These are phyloP conservation scores for Congeria kusceri DNA, from an alignment of 2,888 invertebrate species.

Conservation along the genomic window DNA sequence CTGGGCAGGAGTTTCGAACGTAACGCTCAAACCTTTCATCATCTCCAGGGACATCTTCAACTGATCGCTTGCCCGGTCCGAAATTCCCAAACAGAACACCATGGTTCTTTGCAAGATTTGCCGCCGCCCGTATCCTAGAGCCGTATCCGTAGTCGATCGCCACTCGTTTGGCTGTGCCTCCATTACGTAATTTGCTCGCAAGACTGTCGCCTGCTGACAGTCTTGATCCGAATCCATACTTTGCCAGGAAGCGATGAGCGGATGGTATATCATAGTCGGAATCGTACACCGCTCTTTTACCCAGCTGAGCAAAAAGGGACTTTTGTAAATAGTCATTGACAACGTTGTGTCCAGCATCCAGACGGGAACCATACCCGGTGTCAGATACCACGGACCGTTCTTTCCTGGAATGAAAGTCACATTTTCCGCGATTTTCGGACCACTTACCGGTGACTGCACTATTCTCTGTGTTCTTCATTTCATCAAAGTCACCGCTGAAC, in stretches of 20 bases:
- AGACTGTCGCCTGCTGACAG: conserved; percentile 20
- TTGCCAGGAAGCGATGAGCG: conserved; percentile 1
- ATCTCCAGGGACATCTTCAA: background rate
- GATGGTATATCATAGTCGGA: too few species aligned
- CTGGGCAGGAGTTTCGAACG: background rate
- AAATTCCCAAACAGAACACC: conserved; percentile 12
- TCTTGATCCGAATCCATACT: conserved; percentile 37
- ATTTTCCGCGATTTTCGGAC: too few species aligned
- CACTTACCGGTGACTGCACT: too few species aligned
- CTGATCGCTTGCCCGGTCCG: conserved; percentile 23
- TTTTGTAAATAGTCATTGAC: background rate
- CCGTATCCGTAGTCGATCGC: conserved; percentile 27
- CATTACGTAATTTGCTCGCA: background rate
- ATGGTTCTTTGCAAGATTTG: conserved; percentile 14
- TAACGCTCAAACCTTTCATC: background rate
- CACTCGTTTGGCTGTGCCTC: conserved; percentile 11
- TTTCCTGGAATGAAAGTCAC: background rate
- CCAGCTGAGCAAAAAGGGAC: conserved; percentile 5
- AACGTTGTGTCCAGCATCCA: conserved; percentile 16
- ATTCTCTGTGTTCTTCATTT: too few species aligned
- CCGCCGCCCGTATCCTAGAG: conserved; percentile 16
- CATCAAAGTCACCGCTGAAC: too few species aligned
- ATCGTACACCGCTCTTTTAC: conserved; percentile 1
- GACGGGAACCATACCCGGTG: conserved; percentile 19
- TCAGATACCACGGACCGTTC: background rate